Conservation (phyloP, 2,797 vertebrate species). For the Holocentrus rufus region DNA sequence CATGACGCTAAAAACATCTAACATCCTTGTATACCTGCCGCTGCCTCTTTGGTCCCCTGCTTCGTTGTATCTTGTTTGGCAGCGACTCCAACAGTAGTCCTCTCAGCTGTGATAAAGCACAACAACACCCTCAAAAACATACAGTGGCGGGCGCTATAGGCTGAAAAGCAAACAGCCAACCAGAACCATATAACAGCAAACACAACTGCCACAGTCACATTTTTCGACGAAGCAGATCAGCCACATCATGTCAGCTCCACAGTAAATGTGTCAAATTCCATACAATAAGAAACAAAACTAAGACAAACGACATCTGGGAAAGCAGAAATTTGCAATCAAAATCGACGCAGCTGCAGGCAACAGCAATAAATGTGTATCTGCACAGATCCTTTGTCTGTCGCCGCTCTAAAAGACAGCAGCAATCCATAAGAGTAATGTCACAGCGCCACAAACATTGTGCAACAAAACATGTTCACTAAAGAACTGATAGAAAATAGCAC, state of each 20-base stretch:
- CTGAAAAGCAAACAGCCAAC: neutral
- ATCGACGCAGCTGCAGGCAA: conserved; percentile 11
- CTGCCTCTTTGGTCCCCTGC: conserved; percentile 44
- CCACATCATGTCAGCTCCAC: neutral
- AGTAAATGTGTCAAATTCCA: neutral
- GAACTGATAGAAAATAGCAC: neutral
- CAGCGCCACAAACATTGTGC: neutral
- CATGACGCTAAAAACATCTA: conserved; percentile 4
- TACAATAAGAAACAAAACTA: neutral
- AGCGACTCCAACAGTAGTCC: conserved; percentile 41
- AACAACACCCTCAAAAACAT: conserved; percentile 30
- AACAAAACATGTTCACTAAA: conserved; percentile 20
- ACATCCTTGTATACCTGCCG: conserved; percentile 48
- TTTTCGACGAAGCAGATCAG: neutral
- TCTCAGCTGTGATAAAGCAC: conserved; percentile 54
- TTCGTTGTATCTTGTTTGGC: conserved; percentile 43
- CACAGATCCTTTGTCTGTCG: conserved; percentile 2
- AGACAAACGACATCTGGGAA: neutral
- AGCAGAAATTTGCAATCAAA: conserved; percentile 4
- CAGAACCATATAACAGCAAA: neutral
- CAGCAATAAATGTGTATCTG: conserved; percentile 7
- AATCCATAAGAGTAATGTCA: conserved; percentile 13
- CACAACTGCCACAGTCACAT: neutral
- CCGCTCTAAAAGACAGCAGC: neutral
- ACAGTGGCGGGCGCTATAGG: conserved; percentile 11